Percentiles rank a stretch among this genome's conserved stretches.
Evolutionary conservation across 2,113 vertebrate species (phyloP).

Genomic region (Aleadryas rufinucha): DNA sequence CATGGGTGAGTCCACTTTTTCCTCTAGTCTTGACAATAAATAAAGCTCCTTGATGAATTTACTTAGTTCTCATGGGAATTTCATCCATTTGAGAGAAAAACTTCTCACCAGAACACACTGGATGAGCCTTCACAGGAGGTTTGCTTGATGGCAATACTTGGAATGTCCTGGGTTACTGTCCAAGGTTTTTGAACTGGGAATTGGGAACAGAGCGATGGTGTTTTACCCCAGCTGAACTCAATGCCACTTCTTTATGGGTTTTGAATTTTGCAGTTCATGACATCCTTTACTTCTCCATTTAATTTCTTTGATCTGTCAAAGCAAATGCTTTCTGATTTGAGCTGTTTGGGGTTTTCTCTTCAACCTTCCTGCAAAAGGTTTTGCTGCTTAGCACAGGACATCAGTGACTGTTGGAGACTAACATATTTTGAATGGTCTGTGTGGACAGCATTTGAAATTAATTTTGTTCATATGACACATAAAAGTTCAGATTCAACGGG

Average conservation of each 20-base stretch:
- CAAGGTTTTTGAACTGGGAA: neutral
- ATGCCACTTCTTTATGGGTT: accelerated
- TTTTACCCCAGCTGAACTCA: neutral
- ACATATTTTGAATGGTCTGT: neutral
- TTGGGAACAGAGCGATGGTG: neutral
- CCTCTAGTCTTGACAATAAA: neutral
- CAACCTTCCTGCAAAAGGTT: neutral
- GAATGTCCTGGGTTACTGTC: neutral
- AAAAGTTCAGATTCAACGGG: neutral
- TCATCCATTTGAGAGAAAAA: neutral
- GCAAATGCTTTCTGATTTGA: neutral
- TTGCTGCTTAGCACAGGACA: neutral
- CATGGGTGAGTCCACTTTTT: neutral
- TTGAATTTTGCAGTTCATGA: neutral
- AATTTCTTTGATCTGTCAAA: neutral
- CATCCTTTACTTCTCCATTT: neutral
- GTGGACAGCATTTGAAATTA: neutral
- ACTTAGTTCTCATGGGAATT: neutral
- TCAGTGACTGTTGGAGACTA: neutral
- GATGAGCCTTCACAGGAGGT: accelerated
- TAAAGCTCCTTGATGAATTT: neutral
- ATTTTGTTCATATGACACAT: neutral
- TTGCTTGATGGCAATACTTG: neutral
- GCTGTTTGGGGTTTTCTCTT: neutral
- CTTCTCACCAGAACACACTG: accelerated